These are phyloP conservation scores for Scaeva pyrastri DNA, from an alignment of 2,888 invertebrate genomes.

Conservation along the genomic window DNA sequence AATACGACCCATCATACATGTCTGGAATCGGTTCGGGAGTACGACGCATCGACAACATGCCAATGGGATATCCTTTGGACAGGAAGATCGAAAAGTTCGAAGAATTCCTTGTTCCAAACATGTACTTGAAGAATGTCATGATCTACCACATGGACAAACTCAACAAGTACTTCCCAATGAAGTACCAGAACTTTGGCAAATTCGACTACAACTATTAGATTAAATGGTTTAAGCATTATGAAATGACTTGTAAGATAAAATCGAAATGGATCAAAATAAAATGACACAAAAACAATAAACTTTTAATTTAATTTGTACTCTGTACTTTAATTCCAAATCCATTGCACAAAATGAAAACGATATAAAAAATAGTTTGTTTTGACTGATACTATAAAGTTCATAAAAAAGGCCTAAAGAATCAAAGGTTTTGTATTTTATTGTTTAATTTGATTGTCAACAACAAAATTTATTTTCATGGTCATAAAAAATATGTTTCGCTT, in stretches of 20 bases:
- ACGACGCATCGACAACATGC: constrained; percentile 86
- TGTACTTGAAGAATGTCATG: constrained; percentile 87
- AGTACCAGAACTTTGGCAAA: constrained; percentile 79
- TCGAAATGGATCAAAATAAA: too few relatives aligned
- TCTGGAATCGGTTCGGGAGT: constrained; percentile 86
- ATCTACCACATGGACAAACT: constrained; percentile 87
- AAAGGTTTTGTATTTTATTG: too few relatives aligned
- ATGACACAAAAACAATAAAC: too few relatives aligned
- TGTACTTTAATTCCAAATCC: too few relatives aligned
- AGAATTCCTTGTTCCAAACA: constrained; percentile 88
- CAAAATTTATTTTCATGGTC: too few relatives aligned
- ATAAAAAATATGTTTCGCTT: too few relatives aligned
- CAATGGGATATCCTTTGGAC: constrained; percentile 91
- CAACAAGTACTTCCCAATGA: constrained; percentile 78
- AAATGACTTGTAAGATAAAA: constrained; percentile 40
- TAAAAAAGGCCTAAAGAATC: too few relatives aligned
- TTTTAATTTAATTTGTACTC: too few relatives aligned
- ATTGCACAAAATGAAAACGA: too few relatives aligned
- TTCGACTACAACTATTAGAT: constrained; percentile 79
- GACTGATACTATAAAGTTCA: too few relatives aligned
- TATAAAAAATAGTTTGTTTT: too few relatives aligned
- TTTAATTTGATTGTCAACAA: too few relatives aligned
- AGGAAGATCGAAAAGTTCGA: constrained; percentile 86
- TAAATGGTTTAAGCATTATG: background rate
- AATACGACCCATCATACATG: constrained; percentile 84